A percentile compares a stretch with the other conserved stretches of the same genome.
phyloP scores from a whole-genome alignment of 2,113 vertebrate species.

The Stomatorhinus ivindoensis region DNA sequence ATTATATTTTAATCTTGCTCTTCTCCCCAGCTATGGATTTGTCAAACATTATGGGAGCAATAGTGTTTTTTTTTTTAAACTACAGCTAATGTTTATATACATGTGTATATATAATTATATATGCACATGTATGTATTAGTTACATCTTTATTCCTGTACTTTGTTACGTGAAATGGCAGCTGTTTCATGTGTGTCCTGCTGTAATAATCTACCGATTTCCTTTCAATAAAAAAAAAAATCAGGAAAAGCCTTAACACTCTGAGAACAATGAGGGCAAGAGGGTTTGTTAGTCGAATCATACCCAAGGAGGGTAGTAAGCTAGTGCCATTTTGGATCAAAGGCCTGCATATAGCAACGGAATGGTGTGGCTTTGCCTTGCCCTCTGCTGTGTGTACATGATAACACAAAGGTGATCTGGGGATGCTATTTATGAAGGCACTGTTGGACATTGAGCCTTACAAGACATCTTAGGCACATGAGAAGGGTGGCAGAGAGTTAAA shows the following conservation, averaged over 20 bases:
- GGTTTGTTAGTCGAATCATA: background rate
- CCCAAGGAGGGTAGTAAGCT: background rate
- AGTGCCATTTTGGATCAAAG: background rate
- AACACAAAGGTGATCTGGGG: background rate
- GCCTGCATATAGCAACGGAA: background rate
- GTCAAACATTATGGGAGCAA: constrained; percentile 60
- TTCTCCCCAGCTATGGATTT: constrained; percentile 53
- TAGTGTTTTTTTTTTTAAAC: constrained; percentile 45
- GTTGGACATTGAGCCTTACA: background rate
- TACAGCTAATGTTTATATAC: constrained; percentile 40
- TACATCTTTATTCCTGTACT: constrained; percentile 65
- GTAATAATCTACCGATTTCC: constrained; percentile 63
- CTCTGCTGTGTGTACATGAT: background rate
- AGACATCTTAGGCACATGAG: background rate
- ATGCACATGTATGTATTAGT: constrained; percentile 55
- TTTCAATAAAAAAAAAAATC: constrained; percentile 59
- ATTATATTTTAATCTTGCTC: constrained; percentile 43
- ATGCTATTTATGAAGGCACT: background rate
- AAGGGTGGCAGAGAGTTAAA: background rate
- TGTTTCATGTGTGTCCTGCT: constrained; percentile 71
- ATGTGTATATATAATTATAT: constrained; percentile 45
- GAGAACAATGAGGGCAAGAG: background rate
- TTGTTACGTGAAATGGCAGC: constrained; percentile 73
- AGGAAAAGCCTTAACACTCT: background rate
- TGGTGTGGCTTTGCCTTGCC: background rate